A percentile compares a stretch with the other conserved stretches of the same genome.
Conservation (phyloP, 2,113 vertebrate genomes). For the Tachuris rubrigastra region DNA sequence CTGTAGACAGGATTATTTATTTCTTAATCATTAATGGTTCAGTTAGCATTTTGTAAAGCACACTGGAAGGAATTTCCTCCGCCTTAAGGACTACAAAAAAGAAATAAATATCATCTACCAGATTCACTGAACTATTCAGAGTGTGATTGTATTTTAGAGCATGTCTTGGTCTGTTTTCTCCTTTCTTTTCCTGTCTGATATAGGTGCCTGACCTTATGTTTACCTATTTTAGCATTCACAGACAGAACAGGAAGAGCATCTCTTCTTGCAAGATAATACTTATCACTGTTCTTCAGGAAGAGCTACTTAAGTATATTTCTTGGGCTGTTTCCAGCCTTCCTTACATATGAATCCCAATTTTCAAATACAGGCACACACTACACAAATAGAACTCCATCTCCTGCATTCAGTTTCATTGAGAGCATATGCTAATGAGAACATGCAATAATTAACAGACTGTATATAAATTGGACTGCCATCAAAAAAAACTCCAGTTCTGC, state of each 20-base stretch:
- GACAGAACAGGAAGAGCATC: background rate
- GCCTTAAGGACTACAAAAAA: background rate
- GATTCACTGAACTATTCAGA: background rate
- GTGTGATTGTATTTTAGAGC: background rate
- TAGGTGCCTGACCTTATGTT: background rate
- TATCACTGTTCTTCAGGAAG: background rate
- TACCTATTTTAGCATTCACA: background rate
- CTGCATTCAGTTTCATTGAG: background rate
- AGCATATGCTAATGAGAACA: constrained; percentile 11
- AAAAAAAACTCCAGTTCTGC: background rate
- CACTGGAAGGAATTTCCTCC: background rate
- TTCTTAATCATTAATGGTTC: constrained; percentile 11
- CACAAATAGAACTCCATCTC: background rate
- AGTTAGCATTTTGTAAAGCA: background rate
- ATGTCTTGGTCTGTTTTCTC: background rate
- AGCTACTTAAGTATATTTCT: background rate
- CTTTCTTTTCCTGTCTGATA: background rate
- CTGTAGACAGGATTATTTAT: constrained; percentile 16
- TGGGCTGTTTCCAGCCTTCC: background rate
- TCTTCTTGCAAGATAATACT: background rate
- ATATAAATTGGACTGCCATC: background rate
- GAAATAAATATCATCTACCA: background rate
- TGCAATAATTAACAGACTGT: constrained; percentile 20
- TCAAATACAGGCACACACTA: background rate
- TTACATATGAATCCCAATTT: constrained; percentile 9